These are phyloP conservation scores for Acronicta psi DNA, from an alignment of 2,888 invertebrate species.

Conservation along the genomic window DNA sequence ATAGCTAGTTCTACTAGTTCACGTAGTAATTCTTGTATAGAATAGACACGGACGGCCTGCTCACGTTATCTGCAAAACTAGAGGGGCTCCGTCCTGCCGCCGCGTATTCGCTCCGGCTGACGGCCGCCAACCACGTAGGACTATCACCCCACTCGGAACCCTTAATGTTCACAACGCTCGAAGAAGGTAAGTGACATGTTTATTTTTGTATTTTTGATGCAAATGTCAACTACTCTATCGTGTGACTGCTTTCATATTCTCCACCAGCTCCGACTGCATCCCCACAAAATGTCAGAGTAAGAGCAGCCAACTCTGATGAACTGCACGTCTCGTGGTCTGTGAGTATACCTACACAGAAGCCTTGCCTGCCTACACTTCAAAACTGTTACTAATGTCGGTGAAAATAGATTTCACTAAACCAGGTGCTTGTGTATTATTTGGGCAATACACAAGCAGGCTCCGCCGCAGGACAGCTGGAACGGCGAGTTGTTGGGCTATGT, in stretches of 20 bases:
- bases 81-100: conserved; percentile 91
- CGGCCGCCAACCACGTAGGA: conserved; percentile 92
- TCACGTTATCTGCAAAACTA: conserved; percentile 66
- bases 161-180: conserved; percentile 91
- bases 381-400: not conserved
- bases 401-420: not conserved
- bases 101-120: conserved; percentile 91
- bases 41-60: conserved; percentile 57
- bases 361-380: too few species aligned
- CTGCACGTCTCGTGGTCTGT: conserved; percentile 93
- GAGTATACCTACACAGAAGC: conserved; percentile 57
- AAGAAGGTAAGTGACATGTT: conserved; percentile 89
- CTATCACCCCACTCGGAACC: conserved; percentile 91
- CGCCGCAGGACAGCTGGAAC: conserved; percentile 91
- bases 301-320: conserved; percentile 90
- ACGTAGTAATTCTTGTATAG: conserved; percentile 41
- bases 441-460: conserved; percentile 85
- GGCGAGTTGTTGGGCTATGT: conserved; percentile 93
- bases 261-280: conserved; percentile 90
- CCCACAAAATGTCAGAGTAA: conserved; percentile 91
- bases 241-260: conserved; percentile 8
- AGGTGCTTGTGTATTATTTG: too few species aligned
- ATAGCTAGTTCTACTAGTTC: too few species aligned
- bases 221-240: not conserved
- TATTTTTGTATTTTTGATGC: not conserved